Conservation (phyloP, 2,888 invertebrate species). For the Lepetodrilus schrolli region DNA sequence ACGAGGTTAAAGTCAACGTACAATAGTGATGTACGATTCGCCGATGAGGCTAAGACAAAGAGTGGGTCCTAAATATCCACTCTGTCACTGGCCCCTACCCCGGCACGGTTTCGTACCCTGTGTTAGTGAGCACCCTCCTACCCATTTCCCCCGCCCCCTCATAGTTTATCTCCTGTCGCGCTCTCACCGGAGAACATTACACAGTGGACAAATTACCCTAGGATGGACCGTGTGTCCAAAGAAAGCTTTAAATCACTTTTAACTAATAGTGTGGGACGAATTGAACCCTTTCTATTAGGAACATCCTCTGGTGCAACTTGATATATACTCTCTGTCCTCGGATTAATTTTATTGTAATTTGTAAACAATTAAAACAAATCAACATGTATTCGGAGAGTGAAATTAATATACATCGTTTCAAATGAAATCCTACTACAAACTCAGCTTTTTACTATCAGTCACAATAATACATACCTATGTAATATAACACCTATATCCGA, state of each 20-base stretch:
- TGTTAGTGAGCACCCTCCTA: neutral
- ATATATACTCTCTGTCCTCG: too few relatives aligned
- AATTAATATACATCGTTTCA: too few relatives aligned
- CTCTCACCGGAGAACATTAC: neutral
- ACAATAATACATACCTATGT: too few relatives aligned
- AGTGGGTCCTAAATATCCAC: neutral
- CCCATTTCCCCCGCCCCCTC: neutral
- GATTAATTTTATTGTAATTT: too few relatives aligned
- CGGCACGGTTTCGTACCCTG: neutral
- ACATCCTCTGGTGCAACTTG: too few relatives aligned
- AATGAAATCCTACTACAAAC: too few relatives aligned
- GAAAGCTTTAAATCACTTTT: conserved; percentile 2
- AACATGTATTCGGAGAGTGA: too few relatives aligned
- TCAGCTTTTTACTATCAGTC: too few relatives aligned
- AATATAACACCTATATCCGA: too few relatives aligned
- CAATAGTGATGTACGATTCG: conserved; percentile 5
- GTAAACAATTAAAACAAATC: too few relatives aligned
- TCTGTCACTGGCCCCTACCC: neutral
- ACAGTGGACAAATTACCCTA: conserved; percentile 9
- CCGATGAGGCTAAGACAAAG: conserved; percentile 9
- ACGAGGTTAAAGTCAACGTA: neutral
- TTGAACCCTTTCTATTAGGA: too few relatives aligned
- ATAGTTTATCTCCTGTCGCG: neutral
- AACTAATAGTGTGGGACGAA: neutral
- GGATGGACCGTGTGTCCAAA: neutral